Evolutionary conservation across 2,888 invertebrate genomes (phyloP).

Genomic region (Protophormia terraenovae): DNA sequence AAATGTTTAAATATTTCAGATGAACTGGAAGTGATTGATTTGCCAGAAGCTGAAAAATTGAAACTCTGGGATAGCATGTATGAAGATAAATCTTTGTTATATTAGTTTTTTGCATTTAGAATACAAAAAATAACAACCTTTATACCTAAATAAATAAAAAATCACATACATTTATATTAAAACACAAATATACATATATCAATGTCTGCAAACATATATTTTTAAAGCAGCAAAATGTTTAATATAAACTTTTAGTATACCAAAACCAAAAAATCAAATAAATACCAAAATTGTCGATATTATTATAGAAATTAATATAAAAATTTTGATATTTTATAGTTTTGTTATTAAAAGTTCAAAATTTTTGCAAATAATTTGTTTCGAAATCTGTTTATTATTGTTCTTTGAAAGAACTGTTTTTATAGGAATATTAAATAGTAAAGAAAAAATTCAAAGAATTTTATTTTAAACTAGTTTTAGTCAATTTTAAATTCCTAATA

Average conservation of each 20-base stretch:
- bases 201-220: background rate
- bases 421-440: background rate
- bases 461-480: background rate
- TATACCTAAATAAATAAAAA: background rate
- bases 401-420: slow-evolving; percentile 17
- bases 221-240: background rate
- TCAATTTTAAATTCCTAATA: slow-evolving; percentile 5
- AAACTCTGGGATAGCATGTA: slow-evolving; percentile 79
- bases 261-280: background rate
- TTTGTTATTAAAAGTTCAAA: background rate
- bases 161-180: background rate
- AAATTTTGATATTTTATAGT: background rate
- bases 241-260: background rate
- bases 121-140: background rate
- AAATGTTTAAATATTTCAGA: slow-evolving; percentile 80
- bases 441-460: background rate
- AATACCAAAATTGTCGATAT: slow-evolving; percentile 27
- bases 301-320: background rate
- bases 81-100: slow-evolving; percentile 71
- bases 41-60: slow-evolving; percentile 79
- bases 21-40: slow-evolving; percentile 78
- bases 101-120: slow-evolving; percentile 56
- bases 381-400: background rate
- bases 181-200: background rate
- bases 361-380: background rate